A percentile compares a stretch with the other conserved stretches of the same genome.
Evolutionary conservation across 2,113 vertebrate genomes (phyloP).

Genomic region (Cettia cetti): DNA sequence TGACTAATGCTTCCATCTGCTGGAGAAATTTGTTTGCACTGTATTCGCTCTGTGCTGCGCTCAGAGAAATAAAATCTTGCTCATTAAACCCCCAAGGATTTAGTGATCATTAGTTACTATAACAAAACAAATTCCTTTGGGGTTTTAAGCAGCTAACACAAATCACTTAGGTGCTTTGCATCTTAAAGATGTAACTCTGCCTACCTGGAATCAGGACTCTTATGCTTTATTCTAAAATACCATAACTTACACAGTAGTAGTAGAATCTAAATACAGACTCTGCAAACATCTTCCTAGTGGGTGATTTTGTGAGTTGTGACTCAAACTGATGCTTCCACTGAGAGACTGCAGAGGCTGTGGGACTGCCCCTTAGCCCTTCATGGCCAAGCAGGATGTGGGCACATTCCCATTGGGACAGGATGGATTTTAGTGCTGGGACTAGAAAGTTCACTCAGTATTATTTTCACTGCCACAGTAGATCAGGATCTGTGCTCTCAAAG

Average conservation of each 20-base stretch:
- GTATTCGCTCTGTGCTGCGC: not conserved
- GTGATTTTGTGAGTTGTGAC: not conserved
- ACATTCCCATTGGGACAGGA: not conserved
- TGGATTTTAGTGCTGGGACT: not conserved
- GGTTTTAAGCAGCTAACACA: not conserved
- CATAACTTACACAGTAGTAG: not conserved
- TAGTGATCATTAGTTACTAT: not conserved
- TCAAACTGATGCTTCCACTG: not conserved
- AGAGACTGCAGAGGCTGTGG: not conserved
- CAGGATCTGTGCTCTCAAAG: not conserved
- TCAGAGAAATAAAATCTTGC: not conserved
- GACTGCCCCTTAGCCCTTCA: not conserved
- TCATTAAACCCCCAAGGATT: not conserved
- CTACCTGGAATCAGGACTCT: not conserved
- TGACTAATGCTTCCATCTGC: constrained; percentile 41
- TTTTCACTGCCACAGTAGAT: not conserved
- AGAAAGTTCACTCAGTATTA: not conserved
- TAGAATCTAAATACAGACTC: not conserved
- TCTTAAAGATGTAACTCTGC: not conserved
- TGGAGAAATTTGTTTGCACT: not conserved
- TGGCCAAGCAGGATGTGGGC: not conserved
- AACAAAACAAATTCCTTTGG: not conserved
- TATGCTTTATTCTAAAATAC: not conserved
- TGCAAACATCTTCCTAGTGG: not conserved
- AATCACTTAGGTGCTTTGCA: not conserved